phyloP scores from a whole-genome alignment of 2,888 invertebrate species.

The Schizotus pectinicornis region DNA sequence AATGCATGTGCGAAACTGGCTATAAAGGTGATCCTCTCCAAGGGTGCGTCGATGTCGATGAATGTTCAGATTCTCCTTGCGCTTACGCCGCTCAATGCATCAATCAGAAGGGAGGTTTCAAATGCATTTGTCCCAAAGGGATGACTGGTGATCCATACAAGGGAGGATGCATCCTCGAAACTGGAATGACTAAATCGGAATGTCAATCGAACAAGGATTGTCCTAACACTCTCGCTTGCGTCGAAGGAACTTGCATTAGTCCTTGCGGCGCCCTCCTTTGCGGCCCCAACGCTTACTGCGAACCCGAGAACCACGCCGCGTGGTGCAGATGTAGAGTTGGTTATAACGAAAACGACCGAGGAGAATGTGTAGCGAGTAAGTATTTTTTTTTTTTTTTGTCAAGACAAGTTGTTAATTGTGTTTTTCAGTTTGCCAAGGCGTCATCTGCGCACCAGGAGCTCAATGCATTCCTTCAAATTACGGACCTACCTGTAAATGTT shows the following conservation, averaged over 20 bases:
- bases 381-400: constrained; percentile 30
- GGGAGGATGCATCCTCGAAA: constrained; percentile 72
- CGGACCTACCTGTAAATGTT: constrained; percentile 88
- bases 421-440: constrained; percentile 73
- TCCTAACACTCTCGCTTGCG: constrained; percentile 79
- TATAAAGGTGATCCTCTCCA: constrained; percentile 85
- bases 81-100: constrained; percentile 88
- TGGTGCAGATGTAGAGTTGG: constrained; percentile 89
- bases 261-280: constrained; percentile 81
- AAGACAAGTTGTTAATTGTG: neutral
- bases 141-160: constrained; percentile 86
- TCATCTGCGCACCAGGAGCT: constrained; percentile 82
- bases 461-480: constrained; percentile 83
- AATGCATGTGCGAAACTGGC: constrained; percentile 86
- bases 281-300: constrained; percentile 85
- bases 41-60: constrained; percentile 86
- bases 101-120: constrained; percentile 84
- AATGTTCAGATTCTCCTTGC: constrained; percentile 84
- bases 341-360: constrained; percentile 77
- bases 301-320: constrained; percentile 85
- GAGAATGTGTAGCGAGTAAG: constrained; percentile 84
- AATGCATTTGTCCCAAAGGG: constrained; percentile 84
- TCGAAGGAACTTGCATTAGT: constrained; percentile 79
- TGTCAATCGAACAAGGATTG: constrained; percentile 80
- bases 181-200: constrained; percentile 66